Conservation (phyloP, 1,140 invertebrate genomes). For the Drosophila suzukii region DNA sequence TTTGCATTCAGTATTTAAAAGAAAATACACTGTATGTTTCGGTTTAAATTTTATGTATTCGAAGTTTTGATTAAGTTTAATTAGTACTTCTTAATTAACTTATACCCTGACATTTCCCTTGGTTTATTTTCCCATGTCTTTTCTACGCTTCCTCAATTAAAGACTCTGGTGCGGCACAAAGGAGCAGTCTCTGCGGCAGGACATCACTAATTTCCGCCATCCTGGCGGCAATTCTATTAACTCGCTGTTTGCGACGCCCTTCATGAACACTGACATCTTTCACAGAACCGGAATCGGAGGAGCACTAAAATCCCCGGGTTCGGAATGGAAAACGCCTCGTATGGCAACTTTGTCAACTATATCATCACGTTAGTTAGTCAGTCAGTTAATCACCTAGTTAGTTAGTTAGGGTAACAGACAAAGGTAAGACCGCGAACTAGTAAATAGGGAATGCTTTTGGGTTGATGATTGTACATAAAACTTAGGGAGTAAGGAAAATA, state of each 20-base stretch:
- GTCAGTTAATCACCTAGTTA: slow-evolving; percentile 75
- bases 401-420: slow-evolving; percentile 68
- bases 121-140: slow-evolving; percentile 10
- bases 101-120: not conserved
- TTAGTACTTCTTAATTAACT: slow-evolving; percentile 2
- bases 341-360: slow-evolving; percentile 64
- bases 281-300: slow-evolving; percentile 6
- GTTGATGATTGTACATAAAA: slow-evolving; percentile 31
- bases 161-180: slow-evolving; percentile 48
- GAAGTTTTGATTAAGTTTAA: not conserved
- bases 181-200: slow-evolving; percentile 31
- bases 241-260: slow-evolving; percentile 31
- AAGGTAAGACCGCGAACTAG: slow-evolving; percentile 36
- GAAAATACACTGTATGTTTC: too few species aligned
- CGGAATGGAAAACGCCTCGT: slow-evolving; percentile 23
- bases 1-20: too few species aligned
- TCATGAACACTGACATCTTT: slow-evolving; percentile 59
- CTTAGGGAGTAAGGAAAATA: slow-evolving; percentile 5
- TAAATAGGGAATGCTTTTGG: slow-evolving; percentile 28
- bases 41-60: not conserved
- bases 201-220: slow-evolving; percentile 57
- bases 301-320: not conserved
- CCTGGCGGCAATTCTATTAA: slow-evolving; percentile 52
- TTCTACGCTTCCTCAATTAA: not conserved
- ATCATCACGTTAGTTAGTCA: slow-evolving; percentile 78